Evolutionary conservation across 1,140 invertebrate genomes (phyloP).

Genomic region (Zaprionus kolodkinae): DNA sequence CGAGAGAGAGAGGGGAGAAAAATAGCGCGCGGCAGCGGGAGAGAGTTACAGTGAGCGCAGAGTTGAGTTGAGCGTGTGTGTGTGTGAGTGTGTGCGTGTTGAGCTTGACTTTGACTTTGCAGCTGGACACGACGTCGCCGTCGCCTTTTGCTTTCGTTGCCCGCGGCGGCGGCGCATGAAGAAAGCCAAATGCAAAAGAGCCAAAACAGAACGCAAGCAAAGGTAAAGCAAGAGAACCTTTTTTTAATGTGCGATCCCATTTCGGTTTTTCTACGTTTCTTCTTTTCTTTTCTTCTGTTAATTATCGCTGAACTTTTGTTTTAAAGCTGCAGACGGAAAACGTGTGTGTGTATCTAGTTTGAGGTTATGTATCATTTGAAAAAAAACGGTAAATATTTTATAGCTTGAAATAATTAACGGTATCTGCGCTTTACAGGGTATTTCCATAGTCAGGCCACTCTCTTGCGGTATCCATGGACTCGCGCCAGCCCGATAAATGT

Average conservation of each 20-base stretch:
- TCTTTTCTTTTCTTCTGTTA: not conserved
- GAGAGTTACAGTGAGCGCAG: conserved; percentile 1
- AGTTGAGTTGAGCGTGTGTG: not conserved
- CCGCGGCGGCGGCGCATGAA: conserved; percentile 11
- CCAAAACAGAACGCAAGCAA: not conserved
- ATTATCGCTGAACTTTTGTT: not conserved
- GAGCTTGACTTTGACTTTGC: conserved; percentile 34
- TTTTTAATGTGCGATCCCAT: not conserved
- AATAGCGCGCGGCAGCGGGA: not conserved
- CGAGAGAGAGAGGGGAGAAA: not conserved
- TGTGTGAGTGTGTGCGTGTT: not conserved
- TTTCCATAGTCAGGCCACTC: not conserved
- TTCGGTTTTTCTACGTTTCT: too few species aligned
- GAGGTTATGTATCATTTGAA: not conserved
- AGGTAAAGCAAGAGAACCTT: not conserved
- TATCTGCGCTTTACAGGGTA: too few species aligned
- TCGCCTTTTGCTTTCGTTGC: conserved; percentile 38
- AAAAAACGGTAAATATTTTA: not conserved
- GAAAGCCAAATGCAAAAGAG: conserved; percentile 7
- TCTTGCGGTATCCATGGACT: conserved; percentile 1
- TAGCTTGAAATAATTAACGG: not conserved
- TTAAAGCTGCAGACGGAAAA: not conserved
- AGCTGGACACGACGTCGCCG: not conserved
- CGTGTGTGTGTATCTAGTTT: not conserved
- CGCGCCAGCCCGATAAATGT: conserved; percentile 21